Percentiles rank a stretch among this genome's conserved stretches.
These are phyloP conservation scores for Sycophila texana DNA, from an alignment of 2,888 invertebrate genomes.

Conservation along the genomic window DNA sequence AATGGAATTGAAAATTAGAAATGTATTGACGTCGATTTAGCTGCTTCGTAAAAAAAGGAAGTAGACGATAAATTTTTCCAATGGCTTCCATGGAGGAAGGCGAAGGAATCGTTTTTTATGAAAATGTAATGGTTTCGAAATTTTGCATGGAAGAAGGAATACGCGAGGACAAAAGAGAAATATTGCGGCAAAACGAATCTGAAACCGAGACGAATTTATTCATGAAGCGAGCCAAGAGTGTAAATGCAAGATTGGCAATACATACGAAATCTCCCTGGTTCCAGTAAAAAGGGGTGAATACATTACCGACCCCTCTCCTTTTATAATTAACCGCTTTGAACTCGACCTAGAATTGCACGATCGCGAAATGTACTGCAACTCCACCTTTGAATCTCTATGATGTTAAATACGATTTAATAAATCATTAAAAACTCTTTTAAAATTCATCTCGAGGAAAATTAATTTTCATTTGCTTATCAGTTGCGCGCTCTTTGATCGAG, in stretches of 20 bases:
- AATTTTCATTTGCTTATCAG: too few species aligned
- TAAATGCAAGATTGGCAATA: conserved; percentile 76
- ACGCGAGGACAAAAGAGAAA: conserved; percentile 39
- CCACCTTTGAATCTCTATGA: conserved; percentile 46
- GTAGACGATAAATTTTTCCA: too few species aligned
- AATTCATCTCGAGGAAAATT: too few species aligned
- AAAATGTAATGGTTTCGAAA: conserved; percentile 15
- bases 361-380: conserved; percentile 16
- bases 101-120: background rate
- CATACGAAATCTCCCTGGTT: conserved; percentile 76
- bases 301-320: conserved; percentile 68
- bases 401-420: background rate
- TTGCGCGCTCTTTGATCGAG: background rate
- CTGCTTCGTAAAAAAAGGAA: too few species aligned
- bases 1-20: too few species aligned
- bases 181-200: conserved; percentile 66
- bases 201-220: conserved; percentile 74
- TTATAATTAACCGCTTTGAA: conserved; percentile 73
- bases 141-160: conserved; percentile 44
- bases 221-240: conserved; percentile 71
- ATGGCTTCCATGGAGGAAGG: too few species aligned
- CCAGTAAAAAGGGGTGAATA: conserved; percentile 76
- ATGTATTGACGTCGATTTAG: too few species aligned
- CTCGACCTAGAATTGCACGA: conserved; percentile 64
- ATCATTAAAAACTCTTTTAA: background rate